Percentiles rank a stretch among this genome's conserved stretches.
Evolutionary conservation across 2,113 vertebrate genomes (phyloP).

Genomic region (Scopus umbretta): DNA sequence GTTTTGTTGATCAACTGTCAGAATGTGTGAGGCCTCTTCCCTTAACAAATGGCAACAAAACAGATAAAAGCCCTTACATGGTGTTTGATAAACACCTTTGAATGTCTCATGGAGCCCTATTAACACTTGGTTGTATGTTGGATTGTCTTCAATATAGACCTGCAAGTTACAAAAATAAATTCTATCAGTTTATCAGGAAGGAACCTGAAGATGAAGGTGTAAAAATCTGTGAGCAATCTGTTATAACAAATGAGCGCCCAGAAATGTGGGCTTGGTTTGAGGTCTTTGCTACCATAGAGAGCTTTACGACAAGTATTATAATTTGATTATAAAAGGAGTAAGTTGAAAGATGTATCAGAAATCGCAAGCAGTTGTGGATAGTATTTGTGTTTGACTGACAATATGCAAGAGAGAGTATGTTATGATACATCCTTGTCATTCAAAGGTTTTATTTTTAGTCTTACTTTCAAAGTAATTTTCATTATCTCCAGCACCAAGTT

Average conservation of each 20-base stretch:
- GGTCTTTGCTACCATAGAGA: background rate
- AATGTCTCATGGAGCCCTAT: background rate
- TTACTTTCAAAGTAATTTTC: background rate
- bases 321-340: background rate
- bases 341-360: background rate
- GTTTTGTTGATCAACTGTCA: background rate
- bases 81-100: background rate
- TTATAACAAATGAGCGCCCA: background rate
- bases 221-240: background rate
- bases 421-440: background rate
- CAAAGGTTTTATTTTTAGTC: conserved; percentile 2
- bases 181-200: background rate
- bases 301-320: background rate
- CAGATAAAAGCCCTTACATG: background rate
- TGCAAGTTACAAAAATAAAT: background rate
- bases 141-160: background rate
- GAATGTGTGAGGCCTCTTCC: background rate
- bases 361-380: background rate
- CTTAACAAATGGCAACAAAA: background rate
- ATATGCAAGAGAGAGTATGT: background rate
- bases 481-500: background rate
- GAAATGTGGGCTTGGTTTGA: background rate
- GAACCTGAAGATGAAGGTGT: background rate
- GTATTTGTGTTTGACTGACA: conserved; percentile 12
- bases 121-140: background rate